Conservation (phyloP, 1,140 invertebrate species). For the Delia radicum region DNA sequence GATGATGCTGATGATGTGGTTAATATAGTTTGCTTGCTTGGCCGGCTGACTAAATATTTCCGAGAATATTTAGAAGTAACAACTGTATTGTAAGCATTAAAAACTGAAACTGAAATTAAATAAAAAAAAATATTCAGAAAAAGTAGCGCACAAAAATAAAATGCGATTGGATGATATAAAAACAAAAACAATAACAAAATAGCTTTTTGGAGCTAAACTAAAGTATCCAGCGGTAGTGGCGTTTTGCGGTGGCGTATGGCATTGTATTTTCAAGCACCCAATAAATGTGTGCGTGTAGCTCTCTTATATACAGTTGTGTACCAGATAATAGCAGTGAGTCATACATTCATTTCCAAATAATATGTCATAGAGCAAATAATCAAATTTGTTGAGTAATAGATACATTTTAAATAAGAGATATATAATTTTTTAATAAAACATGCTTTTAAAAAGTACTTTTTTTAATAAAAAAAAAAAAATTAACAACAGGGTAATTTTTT, state of each 20-base stretch:
- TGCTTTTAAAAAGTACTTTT: too few relatives aligned
- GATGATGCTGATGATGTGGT: too few relatives aligned
- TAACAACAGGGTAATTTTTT: too few relatives aligned
- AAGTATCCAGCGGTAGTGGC: neutral
- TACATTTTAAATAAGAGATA: too few relatives aligned
- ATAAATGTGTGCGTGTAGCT: neutral
- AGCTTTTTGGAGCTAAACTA: neutral
- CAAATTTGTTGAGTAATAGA: too few relatives aligned
- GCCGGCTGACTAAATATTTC: neutral
- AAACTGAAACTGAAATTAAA: constrained; percentile 45
- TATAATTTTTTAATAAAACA: too few relatives aligned
- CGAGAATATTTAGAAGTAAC: neutral
- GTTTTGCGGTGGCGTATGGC: neutral
- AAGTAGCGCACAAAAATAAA: constrained; percentile 31
- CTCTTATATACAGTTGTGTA: neutral
- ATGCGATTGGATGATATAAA: neutral
- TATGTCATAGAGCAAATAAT: too few relatives aligned
- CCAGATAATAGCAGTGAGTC: too few relatives aligned
- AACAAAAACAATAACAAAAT: neutral
- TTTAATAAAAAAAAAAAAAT: too few relatives aligned
- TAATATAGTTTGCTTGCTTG: neutral
- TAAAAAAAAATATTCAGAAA: constrained; percentile 32
- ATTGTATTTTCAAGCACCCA: neutral
- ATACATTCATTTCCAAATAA: too few relatives aligned
- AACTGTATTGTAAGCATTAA: constrained; percentile 36